Base-by-base conservation (phyloP, 1,140 invertebrate genomes). In the Adoxophyes honmai region DNA sequence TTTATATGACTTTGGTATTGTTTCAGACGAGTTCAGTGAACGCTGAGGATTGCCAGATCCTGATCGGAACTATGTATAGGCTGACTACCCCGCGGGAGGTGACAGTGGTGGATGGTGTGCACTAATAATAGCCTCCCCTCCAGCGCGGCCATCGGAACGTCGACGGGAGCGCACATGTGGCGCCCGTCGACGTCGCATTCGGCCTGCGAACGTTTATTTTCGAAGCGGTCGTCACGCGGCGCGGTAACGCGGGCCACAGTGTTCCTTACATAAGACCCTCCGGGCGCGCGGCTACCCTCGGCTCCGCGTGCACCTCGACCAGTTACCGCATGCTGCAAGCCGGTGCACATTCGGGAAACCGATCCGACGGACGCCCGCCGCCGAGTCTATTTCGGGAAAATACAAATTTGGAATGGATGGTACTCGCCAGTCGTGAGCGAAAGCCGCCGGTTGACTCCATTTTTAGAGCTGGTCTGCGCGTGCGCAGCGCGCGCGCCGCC, bases 331-430 rank as follows among this genome's bases (percentile, higher is more conserved):
- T 64, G 72, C 64, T 85, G 83, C 84, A 85, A 71, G 81, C 75
- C 78, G 84, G 79, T 87, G 85, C 81, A 85, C 81, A 80, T 83
- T 82, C 73, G 81, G 79, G 82, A 83, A 88, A 86, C 86, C 86
- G 89, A 86, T 84, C 89, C 88, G 90, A 76, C 90, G 88, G 88
- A 90, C 90, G 83, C 81, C 61, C 72, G 80, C 73, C 83, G 81
- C 55, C 76, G 64, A 88, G 80, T 91, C 92, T 94, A 94, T 94
- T 94, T 94, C 90, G 91, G 91, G 92, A 93, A 93, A 93, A 94
- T 93, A 94, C 93, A 93, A 94, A 94, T 94, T 94, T 93, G 93
- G 93, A 90, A 90, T 90, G 91, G 89, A 91, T 90, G 91, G 90
- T 81, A 86, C 84, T 84, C 81, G 82, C 75, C 81, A 80, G 70